A percentile compares a stretch with the other conserved stretches of the same genome.
phyloP scores from a whole-genome alignment of 2,888 invertebrate genomes.

The Cantharis rufa region DNA sequence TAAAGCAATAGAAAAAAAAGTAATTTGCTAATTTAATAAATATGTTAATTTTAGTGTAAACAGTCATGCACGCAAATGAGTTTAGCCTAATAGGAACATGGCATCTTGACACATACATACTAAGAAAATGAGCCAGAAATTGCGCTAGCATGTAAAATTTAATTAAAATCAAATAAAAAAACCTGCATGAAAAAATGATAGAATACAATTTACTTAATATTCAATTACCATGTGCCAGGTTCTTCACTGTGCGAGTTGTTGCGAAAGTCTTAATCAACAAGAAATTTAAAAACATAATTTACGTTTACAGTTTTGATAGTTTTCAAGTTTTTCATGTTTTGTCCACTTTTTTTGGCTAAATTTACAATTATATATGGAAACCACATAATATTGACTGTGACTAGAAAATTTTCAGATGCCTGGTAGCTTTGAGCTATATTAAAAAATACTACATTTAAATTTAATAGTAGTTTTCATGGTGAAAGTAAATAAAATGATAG shows the following conservation, averaged over 20 bases:
- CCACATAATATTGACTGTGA: no score
- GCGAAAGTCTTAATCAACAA: neutral
- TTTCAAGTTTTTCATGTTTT: neutral
- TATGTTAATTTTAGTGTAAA: conserved; percentile 14
- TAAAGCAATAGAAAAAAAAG: conserved; percentile 2
- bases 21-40: conserved; percentile 19
- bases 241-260: neutral
- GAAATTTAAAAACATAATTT: neutral
- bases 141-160: conserved; percentile 1
- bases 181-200: neutral
- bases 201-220: neutral
- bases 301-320: neutral
- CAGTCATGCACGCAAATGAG: conserved; percentile 19
- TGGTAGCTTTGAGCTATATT: no score
- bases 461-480: no score
- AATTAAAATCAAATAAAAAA: neutral
- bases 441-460: no score
- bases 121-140: conserved; percentile 10
- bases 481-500: no score
- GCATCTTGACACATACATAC: conserved; percentile 29
- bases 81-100: conserved; percentile 36
- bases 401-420: no score
- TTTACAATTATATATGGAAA: no score
- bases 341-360: no score
- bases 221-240: neutral